Evolutionary conservation across 2,113 vertebrate species (phyloP).

Genomic region (Menidia beryllina): DNA sequence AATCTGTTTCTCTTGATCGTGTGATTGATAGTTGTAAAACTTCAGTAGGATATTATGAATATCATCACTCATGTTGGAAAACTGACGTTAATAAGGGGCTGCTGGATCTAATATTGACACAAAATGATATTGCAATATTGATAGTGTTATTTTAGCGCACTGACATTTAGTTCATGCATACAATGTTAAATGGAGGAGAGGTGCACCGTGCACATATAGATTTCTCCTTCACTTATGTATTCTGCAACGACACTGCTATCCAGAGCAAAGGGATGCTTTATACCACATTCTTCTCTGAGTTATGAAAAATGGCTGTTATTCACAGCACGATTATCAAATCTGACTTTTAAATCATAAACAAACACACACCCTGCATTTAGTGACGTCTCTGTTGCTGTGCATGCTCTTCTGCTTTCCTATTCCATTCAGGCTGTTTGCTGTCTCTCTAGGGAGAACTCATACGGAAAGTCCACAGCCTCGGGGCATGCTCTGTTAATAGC

Average conservation of each 20-base stretch:
- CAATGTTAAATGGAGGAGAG: conserved; percentile 52
- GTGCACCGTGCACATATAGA: conserved; percentile 27
- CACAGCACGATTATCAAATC: conserved; percentile 62
- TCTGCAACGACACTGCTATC: conserved; percentile 26
- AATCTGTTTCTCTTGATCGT: conserved; percentile 52
- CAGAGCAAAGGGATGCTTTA: conserved; percentile 53
- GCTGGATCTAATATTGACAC: conserved; percentile 44
- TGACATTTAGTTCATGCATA: conserved; percentile 12
- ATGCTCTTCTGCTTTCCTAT: conserved; percentile 37
- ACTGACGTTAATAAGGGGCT: conserved; percentile 49
- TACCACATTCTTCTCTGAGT: conserved; percentile 40
- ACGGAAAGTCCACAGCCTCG: conserved; percentile 66
- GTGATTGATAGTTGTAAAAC: conserved; percentile 62
- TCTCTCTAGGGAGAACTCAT: conserved; percentile 50
- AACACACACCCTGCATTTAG: conserved; percentile 64
- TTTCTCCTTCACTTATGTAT: conserved; percentile 52
- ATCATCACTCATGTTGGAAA: conserved; percentile 62
- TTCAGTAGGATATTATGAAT: conserved; percentile 58
- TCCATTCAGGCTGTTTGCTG: conserved; percentile 49
- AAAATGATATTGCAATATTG: too few relatives aligned
- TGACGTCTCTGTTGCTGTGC: conserved; percentile 43
- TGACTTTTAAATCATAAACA: conserved; percentile 75
- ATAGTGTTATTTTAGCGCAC: too few relatives aligned
- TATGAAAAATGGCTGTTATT: conserved; percentile 59
- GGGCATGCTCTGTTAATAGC: conserved; percentile 75